phyloP scores from a whole-genome alignment of 2,113 vertebrate species.

The Lamprologus speciosus region DNA sequence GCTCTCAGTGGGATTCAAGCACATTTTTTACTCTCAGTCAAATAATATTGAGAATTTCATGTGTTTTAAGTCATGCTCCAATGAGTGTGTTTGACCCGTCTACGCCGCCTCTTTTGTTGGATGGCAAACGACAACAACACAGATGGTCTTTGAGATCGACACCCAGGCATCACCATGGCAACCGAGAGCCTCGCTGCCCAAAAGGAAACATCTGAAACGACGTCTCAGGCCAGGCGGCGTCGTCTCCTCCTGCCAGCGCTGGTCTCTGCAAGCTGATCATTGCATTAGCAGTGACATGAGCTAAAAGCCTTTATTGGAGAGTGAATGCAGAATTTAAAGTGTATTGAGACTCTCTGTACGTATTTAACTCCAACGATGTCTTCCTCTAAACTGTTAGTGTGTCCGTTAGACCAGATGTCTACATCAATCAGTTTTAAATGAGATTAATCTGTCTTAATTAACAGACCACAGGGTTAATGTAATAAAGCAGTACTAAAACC shows the following conservation, averaged over 20 bases:
- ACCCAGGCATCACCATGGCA: slow-evolving; percentile 40
- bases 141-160: slow-evolving; percentile 60
- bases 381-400: background rate
- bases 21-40: accelerated
- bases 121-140: slow-evolving; percentile 42
- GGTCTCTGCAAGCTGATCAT: background rate
- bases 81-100: background rate
- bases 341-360: background rate
- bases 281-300: background rate
- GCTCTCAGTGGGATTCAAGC: background rate
- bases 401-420: background rate
- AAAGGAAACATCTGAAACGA: slow-evolving; percentile 21
- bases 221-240: background rate
- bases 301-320: background rate
- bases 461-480: background rate
- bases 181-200: slow-evolving; percentile 18
- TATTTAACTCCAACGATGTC: background rate
- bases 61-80: background rate
- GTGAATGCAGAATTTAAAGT: accelerated
- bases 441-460: background rate
- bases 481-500: accelerated
- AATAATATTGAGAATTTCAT: accelerated
- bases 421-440: background rate
- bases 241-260: background rate
- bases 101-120: slow-evolving; percentile 1